These are phyloP conservation scores for Piprites chloris DNA, from an alignment of 2,113 vertebrate species.

Conservation along the genomic window DNA sequence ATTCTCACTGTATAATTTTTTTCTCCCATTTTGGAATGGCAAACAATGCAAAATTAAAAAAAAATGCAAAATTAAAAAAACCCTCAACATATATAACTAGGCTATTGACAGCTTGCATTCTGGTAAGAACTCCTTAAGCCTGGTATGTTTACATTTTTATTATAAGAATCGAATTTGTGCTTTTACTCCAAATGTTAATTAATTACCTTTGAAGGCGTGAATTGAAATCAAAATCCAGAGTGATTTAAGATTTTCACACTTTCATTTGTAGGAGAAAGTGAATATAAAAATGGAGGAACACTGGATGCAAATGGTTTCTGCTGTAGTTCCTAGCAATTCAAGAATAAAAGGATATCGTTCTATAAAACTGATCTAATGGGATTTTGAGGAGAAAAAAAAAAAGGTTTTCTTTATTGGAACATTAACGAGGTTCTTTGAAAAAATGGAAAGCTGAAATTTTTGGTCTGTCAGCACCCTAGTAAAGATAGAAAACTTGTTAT, in stretches of 20 bases:
- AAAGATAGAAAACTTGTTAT: not conserved
- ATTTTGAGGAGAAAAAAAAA: conserved; percentile 22
- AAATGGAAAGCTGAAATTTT: not conserved
- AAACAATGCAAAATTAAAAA: not conserved
- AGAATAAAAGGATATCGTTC: not conserved
- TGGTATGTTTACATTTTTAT: not conserved
- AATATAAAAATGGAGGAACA: not conserved
- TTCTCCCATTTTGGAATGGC: not conserved
- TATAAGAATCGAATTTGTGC: not conserved
- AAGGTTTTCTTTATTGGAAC: not conserved
- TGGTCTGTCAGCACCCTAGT: not conserved
- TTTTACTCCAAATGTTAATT: not conserved
- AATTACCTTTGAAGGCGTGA: not conserved
- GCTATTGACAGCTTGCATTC: not conserved
- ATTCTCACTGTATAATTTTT: not conserved
- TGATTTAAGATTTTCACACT: not conserved
- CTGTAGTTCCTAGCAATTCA: not conserved
- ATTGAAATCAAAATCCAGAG: not conserved
- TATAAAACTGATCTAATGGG: not conserved
- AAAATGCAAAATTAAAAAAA: no score
- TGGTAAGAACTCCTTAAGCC: not conserved
- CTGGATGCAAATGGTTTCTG: not conserved
- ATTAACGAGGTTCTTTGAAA: conserved; percentile 12
- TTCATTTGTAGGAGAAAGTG: not conserved
- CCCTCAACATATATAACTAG: not conserved